A percentile compares a stretch with the other conserved stretches of the same genome.
Conservation (phyloP, 2,113 vertebrate genomes). For the Sylvietta virens region DNA sequence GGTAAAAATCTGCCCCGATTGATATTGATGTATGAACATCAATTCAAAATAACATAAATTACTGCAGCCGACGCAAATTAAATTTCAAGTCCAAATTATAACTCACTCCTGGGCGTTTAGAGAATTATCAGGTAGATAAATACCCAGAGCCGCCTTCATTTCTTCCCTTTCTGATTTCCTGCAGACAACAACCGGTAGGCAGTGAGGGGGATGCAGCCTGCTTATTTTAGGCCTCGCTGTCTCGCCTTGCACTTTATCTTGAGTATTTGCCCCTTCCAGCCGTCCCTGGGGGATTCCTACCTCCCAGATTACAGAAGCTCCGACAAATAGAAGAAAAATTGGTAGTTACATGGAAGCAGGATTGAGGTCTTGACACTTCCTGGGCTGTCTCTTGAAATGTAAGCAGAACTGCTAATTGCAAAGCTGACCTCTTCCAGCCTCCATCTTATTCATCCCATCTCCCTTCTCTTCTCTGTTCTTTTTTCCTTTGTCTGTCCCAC, state of each 20-base stretch:
- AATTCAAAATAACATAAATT: conserved; percentile 22
- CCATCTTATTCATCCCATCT: conserved; percentile 55
- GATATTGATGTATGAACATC: conserved; percentile 11
- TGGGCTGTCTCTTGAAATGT: conserved; percentile 56
- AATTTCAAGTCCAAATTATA: conserved; percentile 17
- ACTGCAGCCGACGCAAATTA: conserved; percentile 19
- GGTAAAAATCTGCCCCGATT: background rate
- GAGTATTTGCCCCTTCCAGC: conserved; percentile 18
- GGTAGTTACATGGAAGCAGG: conserved; percentile 57
- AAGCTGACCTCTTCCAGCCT: conserved; percentile 61
- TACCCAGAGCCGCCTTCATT: background rate
- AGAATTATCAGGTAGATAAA: background rate
- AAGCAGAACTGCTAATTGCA: conserved; percentile 67
- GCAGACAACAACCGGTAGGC: background rate
- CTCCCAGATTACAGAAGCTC: conserved; percentile 50
- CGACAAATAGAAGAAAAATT: conserved; percentile 57
- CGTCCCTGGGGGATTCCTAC: conserved; percentile 1
- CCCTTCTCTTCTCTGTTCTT: conserved; percentile 19
- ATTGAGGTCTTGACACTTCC: conserved; percentile 69
- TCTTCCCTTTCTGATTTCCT: background rate
- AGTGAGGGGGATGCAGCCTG: background rate
- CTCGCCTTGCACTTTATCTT: conserved; percentile 17
- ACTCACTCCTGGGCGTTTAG: background rate
- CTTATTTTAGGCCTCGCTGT: background rate
- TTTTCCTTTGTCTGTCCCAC: conserved; percentile 41